phyloP scores from a whole-genome alignment of 2,797 vertebrate genomes.

The Coendou prehensilis region DNA sequence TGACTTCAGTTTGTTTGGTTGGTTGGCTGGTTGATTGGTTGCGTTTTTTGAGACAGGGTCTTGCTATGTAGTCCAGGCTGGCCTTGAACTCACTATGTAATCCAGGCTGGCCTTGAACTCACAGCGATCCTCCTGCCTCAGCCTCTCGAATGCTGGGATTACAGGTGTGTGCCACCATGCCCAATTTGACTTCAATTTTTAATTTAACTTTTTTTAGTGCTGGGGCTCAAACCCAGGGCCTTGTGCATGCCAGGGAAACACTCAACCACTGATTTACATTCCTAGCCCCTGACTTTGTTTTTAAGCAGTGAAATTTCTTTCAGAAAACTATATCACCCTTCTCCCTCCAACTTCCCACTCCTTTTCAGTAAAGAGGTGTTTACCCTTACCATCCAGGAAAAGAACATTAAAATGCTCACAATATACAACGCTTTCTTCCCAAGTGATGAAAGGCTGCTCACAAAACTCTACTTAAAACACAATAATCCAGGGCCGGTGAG shows the following conservation, averaged over 20 bases:
- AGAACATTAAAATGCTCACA: accelerated
- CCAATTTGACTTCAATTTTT: not conserved
- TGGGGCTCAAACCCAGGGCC: not conserved
- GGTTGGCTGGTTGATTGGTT: not conserved
- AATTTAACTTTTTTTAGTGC: not conserved
- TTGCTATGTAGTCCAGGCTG: not conserved
- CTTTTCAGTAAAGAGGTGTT: too few relatives aligned
- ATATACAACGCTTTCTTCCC: constrained; percentile 36
- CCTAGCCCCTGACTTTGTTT: not conserved
- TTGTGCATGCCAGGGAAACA: not conserved
- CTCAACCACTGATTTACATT: not conserved
- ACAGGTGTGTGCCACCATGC: not conserved
- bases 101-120: not conserved
- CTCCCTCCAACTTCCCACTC: not conserved
- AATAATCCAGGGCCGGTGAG: not conserved
- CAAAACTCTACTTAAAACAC: not conserved
- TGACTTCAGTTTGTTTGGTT: not conserved
- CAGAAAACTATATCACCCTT: accelerated
- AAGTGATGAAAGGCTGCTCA: not conserved
- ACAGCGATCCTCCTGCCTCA: not conserved
- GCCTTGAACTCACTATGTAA: not conserved
- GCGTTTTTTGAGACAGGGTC: not conserved
- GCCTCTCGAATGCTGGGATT: not conserved
- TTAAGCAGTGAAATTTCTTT: not conserved
- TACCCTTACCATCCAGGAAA: not conserved